Evolutionary conservation across 2,797 vertebrate genomes (phyloP).

Genomic region (Enteromius paludinosus): DNA sequence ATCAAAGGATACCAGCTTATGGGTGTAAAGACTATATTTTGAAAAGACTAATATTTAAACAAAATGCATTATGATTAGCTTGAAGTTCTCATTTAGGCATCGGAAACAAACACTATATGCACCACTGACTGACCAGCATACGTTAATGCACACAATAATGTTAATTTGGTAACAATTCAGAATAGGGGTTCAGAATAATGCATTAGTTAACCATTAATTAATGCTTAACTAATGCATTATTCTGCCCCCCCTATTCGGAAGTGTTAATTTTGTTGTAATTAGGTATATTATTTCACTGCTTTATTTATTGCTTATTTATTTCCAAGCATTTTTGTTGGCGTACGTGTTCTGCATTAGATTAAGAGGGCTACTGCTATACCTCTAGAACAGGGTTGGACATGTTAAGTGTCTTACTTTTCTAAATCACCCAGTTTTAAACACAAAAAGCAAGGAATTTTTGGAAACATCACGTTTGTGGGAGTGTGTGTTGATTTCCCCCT

Average conservation of each 20-base stretch:
- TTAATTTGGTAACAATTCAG: too few relatives aligned
- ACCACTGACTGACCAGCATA: neutral
- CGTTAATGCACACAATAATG: neutral
- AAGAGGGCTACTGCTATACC: conserved; percentile 3
- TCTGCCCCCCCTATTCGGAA: too few relatives aligned
- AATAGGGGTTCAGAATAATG: too few relatives aligned
- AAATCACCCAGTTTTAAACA: neutral
- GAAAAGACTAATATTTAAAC: neutral
- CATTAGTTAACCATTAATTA: too few relatives aligned
- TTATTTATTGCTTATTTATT: conserved; percentile 39
- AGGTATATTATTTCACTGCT: neutral
- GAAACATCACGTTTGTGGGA: neutral
- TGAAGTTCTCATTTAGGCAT: neutral
- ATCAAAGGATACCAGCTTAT: neutral
- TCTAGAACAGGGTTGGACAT: neutral
- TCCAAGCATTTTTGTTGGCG: neutral
- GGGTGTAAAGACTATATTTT: neutral
- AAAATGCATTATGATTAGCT: neutral
- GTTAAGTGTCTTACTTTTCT: conserved; percentile 18
- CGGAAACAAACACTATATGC: neutral
- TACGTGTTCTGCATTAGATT: neutral
- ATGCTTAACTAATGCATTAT: too few relatives aligned
- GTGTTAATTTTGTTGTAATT: neutral
- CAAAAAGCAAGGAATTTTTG: neutral
- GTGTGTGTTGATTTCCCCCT: conserved; percentile 3